Base-by-base conservation (phyloP, 2,797 vertebrate genomes). In the Danio tinwini region DNA sequence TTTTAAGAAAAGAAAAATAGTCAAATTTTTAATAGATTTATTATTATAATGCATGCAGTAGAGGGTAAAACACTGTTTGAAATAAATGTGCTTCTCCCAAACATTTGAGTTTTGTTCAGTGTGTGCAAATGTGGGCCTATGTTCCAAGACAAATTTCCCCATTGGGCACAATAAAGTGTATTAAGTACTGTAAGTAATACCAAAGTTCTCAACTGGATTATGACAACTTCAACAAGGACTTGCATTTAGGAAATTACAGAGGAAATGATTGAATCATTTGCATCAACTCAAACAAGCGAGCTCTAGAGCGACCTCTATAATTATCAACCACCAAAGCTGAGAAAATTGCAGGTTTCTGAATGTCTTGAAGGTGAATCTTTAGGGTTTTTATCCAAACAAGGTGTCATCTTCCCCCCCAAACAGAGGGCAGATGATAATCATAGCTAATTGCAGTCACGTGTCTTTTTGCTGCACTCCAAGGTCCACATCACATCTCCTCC, bases 361-460 rank as follows among this genome's bases (percentile, higher is more conserved):
- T 10, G 14, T 56, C 76, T 42, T 80, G 39, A 76, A 77, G 83
- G 67, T 82, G 62, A 85, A 67, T 69, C 73, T 74, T 56, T 80
- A 65, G 52, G 49, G 67, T 62, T 75, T 58, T 49, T 17, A 40
- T 53, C 11, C n/a, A 21, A 52, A 78, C 58, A 53, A 62, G n/a
- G 74, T 71, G 82, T 74, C 79, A 81, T 67, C 52, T 17, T 45
- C 62, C 74, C 62, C 76, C 4, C 40, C 72, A 82, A 78, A 81
- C 44, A 77, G 14, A 62, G 81, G 82, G 37, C 77, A 37, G 63
- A 53, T 74, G 65, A 85, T 85, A 85, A 88, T 86, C 79, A 83
- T 53, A 56, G 37, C 63, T 68, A 86, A 83, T 86, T 84, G 84
- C 65, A 70, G 73, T 80, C 76, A 81, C 7, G 14, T 83, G 78